A percentile compares a stretch with the other conserved stretches of the same genome.
These are phyloP conservation scores for Stichopus chloronotus DNA, from an alignment of 35 echinoderm and acorn worm species.

Conservation along the genomic window DNA sequence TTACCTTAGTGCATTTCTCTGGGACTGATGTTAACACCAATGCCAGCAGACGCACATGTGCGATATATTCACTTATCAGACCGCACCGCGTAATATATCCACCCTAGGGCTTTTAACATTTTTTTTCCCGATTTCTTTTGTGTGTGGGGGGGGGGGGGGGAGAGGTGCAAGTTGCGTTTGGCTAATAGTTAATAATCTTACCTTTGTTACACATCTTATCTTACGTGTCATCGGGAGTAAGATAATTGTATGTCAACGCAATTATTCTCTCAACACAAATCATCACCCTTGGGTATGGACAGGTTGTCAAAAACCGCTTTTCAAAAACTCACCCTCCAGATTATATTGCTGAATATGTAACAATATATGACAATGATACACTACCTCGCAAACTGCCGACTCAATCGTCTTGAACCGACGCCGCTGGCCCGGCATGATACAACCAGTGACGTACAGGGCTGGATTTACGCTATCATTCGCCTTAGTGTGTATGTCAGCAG, in stretches of 20 bases:
- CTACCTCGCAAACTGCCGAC: constrained; percentile 36
- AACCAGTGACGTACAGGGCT: constrained; percentile 23
- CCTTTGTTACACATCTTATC: not conserved
- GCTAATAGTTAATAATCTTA: no score
- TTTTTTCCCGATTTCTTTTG: no score
- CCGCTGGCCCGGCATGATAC: constrained; percentile 48
- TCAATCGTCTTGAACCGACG: constrained; percentile 47
- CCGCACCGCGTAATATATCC: not conserved
- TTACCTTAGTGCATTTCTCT: not conserved
- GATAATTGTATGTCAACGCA: no score
- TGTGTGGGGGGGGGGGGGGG: no score
- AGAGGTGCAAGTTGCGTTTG: no score
- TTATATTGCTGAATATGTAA: no score
- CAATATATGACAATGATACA: no score
- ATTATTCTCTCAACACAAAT: no score
- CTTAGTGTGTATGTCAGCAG: constrained; percentile 12
- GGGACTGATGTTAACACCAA: not conserved
- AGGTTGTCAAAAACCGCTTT: no score
- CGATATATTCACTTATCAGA: not conserved
- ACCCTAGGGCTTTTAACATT: not conserved
- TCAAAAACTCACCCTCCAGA: no score
- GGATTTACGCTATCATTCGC: constrained; percentile 1
- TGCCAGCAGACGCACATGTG: no score
- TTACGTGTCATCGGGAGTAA: not conserved
- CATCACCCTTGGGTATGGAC: no score